Evolutionary conservation across 2,113 vertebrate genomes (phyloP), one percentile per base, ranked within the genome.

Genomic region (Centropristis striata): DNA sequence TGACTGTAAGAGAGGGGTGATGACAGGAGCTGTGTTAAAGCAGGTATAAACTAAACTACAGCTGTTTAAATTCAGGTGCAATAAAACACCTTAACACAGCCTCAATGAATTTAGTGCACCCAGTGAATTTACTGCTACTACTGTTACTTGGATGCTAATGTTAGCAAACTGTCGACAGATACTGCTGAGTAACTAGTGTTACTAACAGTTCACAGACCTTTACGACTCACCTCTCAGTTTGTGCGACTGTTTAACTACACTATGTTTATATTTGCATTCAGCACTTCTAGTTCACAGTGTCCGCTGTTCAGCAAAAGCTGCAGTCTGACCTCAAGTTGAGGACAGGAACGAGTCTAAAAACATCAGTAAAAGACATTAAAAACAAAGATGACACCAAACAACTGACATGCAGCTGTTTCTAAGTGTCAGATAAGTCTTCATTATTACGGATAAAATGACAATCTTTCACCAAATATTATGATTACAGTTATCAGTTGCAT

Each of bases 1-100:
- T n/a, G n/a, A 12, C 63, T 16, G 23, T 25, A 14, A 14, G 21
- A 71, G 39, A 36, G 1, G 42, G 57, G 49, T 5, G 23, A 71
- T 71, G 41, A 76, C 13, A 27, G 32, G 6, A 63, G 57, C 14
- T 64, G 44, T 36, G 58, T 50, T 23, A 28, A 28, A 41, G 50
- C 13, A 20, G 55, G 16, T 28, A 8, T 49, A 0, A 55, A 65
- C 25, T 32, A 32, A 32, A 32, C 32, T 32, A 32, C 3, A 32
- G 32, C 32, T 32, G 32, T 51, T 6, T 13, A 12, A 46, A 57
- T 41, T 46, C 32, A 46, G 1, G 9, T 20, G 57, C 15, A 21
- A 73, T 27, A 41, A 41, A n/a, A n/a, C n/a, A n/a, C n/a, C n/a
- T n/a, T n/a, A 51, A 7, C n/a, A 18, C 39, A 44, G 41, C 1